Evolutionary conservation across 2,888 invertebrate genomes (phyloP).

Genomic region (Lycaena phlaeas): DNA sequence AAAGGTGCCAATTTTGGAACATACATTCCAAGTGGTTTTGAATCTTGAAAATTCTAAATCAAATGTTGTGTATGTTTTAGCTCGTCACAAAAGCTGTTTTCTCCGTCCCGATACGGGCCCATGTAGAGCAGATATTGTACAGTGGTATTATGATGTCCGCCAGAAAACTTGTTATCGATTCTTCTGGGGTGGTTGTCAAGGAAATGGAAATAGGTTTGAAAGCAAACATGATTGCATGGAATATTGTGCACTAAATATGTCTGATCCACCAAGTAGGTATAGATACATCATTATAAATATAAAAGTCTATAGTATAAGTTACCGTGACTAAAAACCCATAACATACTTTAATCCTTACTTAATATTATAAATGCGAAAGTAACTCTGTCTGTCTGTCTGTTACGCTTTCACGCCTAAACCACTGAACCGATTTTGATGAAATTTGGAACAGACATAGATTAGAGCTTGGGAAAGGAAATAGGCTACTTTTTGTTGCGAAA

Average conservation of each 20-base stretch:
- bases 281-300: neutral
- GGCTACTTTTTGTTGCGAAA: no score
- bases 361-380: no score
- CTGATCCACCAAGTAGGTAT: constrained; percentile 22
- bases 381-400: no score
- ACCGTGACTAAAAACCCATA: no score
- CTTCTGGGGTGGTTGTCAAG: constrained; percentile 59
- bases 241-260: constrained; percentile 31
- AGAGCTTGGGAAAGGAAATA: no score
- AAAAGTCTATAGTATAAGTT: no score
- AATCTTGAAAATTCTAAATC: neutral
- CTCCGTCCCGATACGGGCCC: constrained; percentile 53
- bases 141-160: constrained; percentile 49
- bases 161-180: constrained; percentile 40
- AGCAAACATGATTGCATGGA: constrained; percentile 26
- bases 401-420: no score
- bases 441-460: no score
- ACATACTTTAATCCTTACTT: no score
- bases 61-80: constrained; percentile 29
- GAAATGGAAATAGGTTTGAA: constrained; percentile 56
- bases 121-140: constrained; percentile 48
- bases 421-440: no score
- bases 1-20: no score
- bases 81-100: constrained; percentile 43
- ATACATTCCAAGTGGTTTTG: no score